Base-by-base conservation (phyloP, 2,113 vertebrate species). In the Pedionomus torquatus region DNA sequence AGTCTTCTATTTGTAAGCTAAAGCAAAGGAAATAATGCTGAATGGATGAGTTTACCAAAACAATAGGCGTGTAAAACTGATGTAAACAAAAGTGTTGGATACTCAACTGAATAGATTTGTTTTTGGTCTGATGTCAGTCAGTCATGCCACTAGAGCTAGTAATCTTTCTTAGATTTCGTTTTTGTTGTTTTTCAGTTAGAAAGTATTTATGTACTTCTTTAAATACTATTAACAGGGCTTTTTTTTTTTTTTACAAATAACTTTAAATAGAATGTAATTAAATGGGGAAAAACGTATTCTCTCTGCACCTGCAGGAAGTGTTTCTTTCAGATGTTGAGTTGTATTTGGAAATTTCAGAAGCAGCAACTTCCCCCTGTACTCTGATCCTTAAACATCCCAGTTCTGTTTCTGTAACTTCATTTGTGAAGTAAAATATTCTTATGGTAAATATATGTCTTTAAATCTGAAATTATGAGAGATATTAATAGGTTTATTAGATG, bases 351-450 rank as follows among this genome's bases (percentile, higher is more conserved):
- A n/a, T 48, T 80, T 85, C 7, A 71, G 25, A 82, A 85, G 21
- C 20, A 71, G 52, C 7, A 61, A 44, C 25, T 41, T 86, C 12
- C n/a, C 19, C 21, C 12, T 61, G 18, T 66, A 58, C 11, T 52
- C 30, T 75, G 37, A 75, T 82, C 31, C 30, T 77, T 77, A 31
- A 72, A 51, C 31, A 82, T 78, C 17, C 15, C 31, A 54, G 15
- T 89, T 91, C 57, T 78, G 31, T 65, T 90, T 91, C 19, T 71
- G 30, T 89, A 26, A 41, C 57, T 92, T 76, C 20, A 48, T 25
- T 31, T 49, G 44, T 83, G 13, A 88, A 89, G 55, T 58, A 66
- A 84, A 90, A 68, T n/a, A 86, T 33, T 70, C 25, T 46, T 64
- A 26, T 9, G 71, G 43, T 49, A 79, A 92, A 68, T 33, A 30